Evolutionary conservation across 2,113 vertebrate genomes (phyloP), one percentile per base, ranked within the genome.

Genomic region (Sakesphorus luctuosus): DNA sequence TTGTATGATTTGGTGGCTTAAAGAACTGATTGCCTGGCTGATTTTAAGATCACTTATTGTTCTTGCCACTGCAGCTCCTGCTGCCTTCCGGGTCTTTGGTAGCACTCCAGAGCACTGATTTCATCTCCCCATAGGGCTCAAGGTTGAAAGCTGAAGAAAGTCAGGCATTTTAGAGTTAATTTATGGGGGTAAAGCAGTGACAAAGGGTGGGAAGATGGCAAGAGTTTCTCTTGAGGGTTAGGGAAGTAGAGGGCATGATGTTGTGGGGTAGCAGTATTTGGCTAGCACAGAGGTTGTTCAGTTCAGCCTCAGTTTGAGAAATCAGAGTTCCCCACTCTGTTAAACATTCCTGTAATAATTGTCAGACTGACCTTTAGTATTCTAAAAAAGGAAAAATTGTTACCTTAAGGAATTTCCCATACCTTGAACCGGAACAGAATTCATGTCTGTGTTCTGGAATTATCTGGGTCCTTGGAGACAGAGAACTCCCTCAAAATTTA

Each of bases 401-500:
- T 94, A 93, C 94, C 91, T 93, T 94, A 94, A 96, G 88, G 93
- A 94, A 92, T 96, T 94, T 94, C 44, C 82, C 25, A 67, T 93
- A 87, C 88, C 58, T 92, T 89, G 92, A 96, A 95, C 93, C 88
- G 90, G 94, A 94, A 90, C 56, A 81, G 85, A 93, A 96, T 93
- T 95, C 82, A 84, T 5, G 4, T 74, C 84, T 90, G 2, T 66
- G 50, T 85, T 97, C 85, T 93, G 67, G 94, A 95, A 94, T 96
- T 94, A 88, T 91, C 87, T 91, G 63, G 47, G 67, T 63, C 94
- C 87, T 88, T 71, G 50, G 91, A 96, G 95, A 93, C 6, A 1
- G 49, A 91, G 47, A 95, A 88, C 59, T 90, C 94, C 79, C 68
- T 94, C 75, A 90, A 50, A 96, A 97, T 96, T 94, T 95, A 96